Conservation (phyloP, 2,113 vertebrate species). For the Taxidea taxus region DNA sequence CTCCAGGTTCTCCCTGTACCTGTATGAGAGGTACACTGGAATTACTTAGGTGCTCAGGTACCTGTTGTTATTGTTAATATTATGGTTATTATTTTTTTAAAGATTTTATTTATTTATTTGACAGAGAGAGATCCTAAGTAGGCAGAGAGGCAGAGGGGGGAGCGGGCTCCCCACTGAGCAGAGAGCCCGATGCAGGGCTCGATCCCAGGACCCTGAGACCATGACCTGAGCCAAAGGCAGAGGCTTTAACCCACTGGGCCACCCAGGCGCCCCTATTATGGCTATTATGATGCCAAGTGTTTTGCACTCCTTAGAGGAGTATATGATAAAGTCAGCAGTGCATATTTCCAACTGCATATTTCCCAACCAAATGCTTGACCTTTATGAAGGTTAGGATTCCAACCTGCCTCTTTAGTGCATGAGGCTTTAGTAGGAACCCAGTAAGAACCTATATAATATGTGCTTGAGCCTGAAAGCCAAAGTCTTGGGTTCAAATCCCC, state of each 20-base stretch:
- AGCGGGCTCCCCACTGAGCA: too few species aligned
- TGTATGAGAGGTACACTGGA: neutral
- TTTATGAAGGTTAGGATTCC: neutral
- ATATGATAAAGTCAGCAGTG: rapidly evolving
- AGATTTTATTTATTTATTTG: too few species aligned
- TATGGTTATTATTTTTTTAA: neutral
- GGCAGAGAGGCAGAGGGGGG: too few species aligned
- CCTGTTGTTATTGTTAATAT: neutral
- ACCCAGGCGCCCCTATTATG: too few species aligned
- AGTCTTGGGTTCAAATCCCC: neutral
- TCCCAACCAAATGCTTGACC: neutral
- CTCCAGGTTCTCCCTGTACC: neutral
- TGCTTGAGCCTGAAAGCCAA: neutral
- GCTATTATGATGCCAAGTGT: neutral
- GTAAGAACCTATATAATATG: neutral
- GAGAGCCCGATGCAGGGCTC: too few species aligned
- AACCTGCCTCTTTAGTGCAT: neutral
- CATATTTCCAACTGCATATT: neutral
- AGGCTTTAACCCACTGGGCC: too few species aligned
- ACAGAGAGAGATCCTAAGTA: too few species aligned
- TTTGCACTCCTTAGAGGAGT: neutral
- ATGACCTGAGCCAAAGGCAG: too few species aligned
- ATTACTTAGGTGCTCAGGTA: neutral
- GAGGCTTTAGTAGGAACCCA: neutral
- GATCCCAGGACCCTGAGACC: too few species aligned